phyloP scores from a whole-genome alignment of 2,888 invertebrate genomes.

The Athalia rosae region DNA sequence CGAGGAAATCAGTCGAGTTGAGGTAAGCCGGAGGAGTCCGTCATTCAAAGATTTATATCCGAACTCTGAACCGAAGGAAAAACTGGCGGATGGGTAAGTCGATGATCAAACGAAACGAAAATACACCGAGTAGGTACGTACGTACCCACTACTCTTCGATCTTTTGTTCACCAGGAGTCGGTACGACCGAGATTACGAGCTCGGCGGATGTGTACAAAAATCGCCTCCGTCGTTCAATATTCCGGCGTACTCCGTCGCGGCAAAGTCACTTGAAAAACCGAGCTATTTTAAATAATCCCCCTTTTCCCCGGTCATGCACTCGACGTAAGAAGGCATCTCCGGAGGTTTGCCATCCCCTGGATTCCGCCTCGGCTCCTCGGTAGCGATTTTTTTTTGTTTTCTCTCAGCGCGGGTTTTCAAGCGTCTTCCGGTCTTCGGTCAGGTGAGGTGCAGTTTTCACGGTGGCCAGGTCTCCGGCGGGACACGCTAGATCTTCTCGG shows the following conservation, averaged over 20 bases:
- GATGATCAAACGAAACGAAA: not conserved
- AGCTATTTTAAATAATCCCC: too few species aligned
- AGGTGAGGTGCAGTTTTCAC: not conserved
- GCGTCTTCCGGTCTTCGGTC: not conserved
- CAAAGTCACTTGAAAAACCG: too few species aligned
- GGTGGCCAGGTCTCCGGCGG: not conserved
- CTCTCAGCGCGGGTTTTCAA: not conserved
- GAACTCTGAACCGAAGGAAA: not conserved
- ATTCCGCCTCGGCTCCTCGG: too few species aligned
- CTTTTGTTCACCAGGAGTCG: not conserved
- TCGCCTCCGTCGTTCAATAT: too few species aligned
- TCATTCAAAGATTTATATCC: conserved; percentile 1
- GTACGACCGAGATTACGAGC: too few species aligned
- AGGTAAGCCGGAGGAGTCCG: not conserved
- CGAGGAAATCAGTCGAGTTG: conserved; percentile 55
- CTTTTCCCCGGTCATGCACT: not conserved
- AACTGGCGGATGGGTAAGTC: too few species aligned
- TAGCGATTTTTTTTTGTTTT: too few species aligned
- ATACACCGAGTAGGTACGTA: too few species aligned
- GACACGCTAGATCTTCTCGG: conserved; percentile 26
- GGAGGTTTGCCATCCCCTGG: not conserved
- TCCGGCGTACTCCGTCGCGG: too few species aligned
- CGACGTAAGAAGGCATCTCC: not conserved
- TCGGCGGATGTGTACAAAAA: too few species aligned
- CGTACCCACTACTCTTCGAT: too few species aligned